These are phyloP conservation scores for Drosophila oshimai DNA, from an alignment of 1,140 invertebrate genomes.

Conservation along the genomic window DNA sequence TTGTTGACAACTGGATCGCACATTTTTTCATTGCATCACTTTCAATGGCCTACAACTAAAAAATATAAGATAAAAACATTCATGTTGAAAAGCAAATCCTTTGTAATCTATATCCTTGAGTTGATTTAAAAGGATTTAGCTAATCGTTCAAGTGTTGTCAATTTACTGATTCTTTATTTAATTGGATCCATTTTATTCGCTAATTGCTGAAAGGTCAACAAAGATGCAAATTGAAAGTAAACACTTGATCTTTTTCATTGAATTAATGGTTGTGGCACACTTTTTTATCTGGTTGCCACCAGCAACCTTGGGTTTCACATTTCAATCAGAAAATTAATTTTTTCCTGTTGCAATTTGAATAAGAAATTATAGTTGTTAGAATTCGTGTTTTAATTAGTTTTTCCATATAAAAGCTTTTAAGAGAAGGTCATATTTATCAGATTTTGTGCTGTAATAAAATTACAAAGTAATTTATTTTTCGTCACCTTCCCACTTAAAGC, in stretches of 20 bases:
- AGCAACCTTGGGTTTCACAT: neutral
- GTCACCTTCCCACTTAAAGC: neutral
- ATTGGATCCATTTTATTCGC: neutral
- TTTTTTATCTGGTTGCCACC: neutral
- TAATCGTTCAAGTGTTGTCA: neutral
- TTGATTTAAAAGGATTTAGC: neutral
- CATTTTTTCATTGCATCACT: neutral
- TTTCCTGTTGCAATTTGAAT: neutral
- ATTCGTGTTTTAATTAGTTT: neutral
- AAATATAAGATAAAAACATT: too few relatives aligned
- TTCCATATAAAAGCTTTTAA: neutral
- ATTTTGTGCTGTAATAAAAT: constrained; percentile 18
- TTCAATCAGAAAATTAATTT: neutral
- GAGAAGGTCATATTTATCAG: constrained; percentile 19
- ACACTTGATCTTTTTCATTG: neutral
- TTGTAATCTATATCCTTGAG: neutral
- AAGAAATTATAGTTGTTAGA: neutral
- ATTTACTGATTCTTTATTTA: constrained; percentile 1
- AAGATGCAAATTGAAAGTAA: neutral
- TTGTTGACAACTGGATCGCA: neutral
- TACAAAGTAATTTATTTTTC: constrained; percentile 9
- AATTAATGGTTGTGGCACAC: neutral
- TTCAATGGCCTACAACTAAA: neutral
- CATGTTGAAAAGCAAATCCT: too few relatives aligned
- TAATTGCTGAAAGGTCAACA: neutral